Evolutionary conservation across 2,113 vertebrate genomes (phyloP).

Genomic region (Chaetorhynchus papuensis): DNA sequence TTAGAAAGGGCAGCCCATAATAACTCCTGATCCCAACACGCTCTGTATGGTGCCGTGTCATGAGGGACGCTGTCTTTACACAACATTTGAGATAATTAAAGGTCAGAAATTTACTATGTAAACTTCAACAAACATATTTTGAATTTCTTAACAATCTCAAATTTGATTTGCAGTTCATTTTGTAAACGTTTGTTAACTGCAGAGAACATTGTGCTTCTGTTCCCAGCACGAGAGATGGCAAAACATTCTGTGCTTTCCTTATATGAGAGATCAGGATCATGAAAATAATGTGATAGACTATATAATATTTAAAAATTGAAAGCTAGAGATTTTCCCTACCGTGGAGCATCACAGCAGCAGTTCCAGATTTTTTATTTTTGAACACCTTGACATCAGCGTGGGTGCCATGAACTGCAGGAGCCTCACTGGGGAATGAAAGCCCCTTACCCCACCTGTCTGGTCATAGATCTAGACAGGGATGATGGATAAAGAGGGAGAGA

Average conservation of each 20-base stretch:
- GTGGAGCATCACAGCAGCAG: not conserved
- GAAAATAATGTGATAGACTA: not conserved
- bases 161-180: conserved; percentile 11
- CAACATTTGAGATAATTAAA: not conserved
- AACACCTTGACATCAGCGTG: not conserved
- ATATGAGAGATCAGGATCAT: not conserved
- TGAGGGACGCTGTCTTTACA: not conserved
- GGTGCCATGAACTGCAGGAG: not conserved
- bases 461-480: not conserved
- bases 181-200: not conserved
- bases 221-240: not conserved
- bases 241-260: not conserved
- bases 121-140: not conserved
- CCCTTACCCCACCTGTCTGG: not conserved
- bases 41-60: fast-evolving
- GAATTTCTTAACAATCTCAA: not conserved
- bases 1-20: not conserved
- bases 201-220: conserved; percentile 22
- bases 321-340: not conserved
- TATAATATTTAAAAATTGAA: not conserved
- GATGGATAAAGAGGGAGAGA: conserved; percentile 28
- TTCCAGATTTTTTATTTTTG: not conserved
- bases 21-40: fast-evolving
- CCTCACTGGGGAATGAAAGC: not conserved
- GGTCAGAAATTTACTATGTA: not conserved